Conservation (phyloP, 2,888 invertebrate species). For the Philhelius pedissequus region DNA sequence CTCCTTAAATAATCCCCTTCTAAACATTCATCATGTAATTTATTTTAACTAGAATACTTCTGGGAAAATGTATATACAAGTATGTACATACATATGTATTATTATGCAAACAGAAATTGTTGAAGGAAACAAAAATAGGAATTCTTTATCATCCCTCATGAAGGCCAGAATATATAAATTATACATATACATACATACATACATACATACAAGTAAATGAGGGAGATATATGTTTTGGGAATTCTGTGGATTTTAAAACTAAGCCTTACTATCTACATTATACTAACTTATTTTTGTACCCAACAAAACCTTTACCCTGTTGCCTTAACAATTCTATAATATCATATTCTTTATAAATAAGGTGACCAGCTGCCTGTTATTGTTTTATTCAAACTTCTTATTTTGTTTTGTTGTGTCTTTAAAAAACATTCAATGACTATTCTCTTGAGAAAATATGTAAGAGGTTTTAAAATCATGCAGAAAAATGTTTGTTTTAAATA, state of each 20-base stretch:
- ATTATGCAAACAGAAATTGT: constrained; percentile 6
- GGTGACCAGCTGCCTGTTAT: not conserved
- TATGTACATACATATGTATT: too few relatives aligned
- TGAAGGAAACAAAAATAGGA: constrained; percentile 12
- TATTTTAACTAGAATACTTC: constrained; percentile 54
- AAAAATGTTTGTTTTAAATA: not conserved
- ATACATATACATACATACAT: not conserved
- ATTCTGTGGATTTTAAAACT: constrained; percentile 38
- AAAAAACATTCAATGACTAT: not conserved
- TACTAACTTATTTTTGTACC: not conserved
- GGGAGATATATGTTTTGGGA: constrained; percentile 24
- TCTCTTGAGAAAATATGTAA: not conserved
- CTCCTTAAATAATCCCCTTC: constrained; percentile 18
- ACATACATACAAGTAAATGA: not conserved
- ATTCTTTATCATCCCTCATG: constrained; percentile 41
- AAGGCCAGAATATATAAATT: constrained; percentile 13
- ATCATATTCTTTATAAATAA: not conserved
- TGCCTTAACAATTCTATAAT: not conserved
- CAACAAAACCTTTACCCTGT: not conserved
- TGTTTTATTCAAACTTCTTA: not conserved
- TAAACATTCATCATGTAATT: constrained; percentile 56
- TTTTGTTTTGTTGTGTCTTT: not conserved
- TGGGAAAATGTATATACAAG: too few relatives aligned
- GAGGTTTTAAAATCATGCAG: not conserved
- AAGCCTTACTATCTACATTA: constrained; percentile 35